These are phyloP conservation scores for Pomatostomus ruficeps DNA, from an alignment of 2,113 vertebrate species.

Conservation along the genomic window DNA sequence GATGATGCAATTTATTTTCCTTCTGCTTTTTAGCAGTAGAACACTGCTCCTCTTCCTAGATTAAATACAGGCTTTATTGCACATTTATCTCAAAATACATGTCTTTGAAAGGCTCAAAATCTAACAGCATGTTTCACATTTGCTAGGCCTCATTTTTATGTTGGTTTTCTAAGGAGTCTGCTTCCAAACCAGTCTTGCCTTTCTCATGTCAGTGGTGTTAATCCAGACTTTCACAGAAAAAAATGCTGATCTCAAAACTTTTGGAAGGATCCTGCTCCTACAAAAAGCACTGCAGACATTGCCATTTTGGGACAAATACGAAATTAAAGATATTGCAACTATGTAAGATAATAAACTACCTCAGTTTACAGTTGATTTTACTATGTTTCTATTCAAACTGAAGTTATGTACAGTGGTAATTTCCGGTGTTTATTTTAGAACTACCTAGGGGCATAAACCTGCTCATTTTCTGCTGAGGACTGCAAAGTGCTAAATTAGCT, in stretches of 20 bases:
- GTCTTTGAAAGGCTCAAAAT: constrained; percentile 20
- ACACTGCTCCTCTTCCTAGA: constrained; percentile 39
- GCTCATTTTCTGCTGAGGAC: not conserved
- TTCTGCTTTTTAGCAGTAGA: constrained; percentile 58
- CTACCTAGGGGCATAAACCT: not conserved
- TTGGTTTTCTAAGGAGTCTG: not conserved
- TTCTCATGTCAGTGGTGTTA: not conserved
- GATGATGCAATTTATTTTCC: constrained; percentile 65
- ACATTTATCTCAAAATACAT: constrained; percentile 41
- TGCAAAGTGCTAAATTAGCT: not conserved
- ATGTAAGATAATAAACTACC: not conserved
- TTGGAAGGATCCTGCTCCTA: not conserved
- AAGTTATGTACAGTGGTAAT: not conserved
- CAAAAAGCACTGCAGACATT: not conserved
- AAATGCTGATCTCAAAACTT: not conserved
- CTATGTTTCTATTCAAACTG: not conserved
- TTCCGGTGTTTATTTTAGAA: not conserved
- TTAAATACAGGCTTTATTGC: constrained; percentile 55
- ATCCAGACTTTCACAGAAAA: not conserved
- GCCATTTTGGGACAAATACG: not conserved
- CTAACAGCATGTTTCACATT: constrained; percentile 18
- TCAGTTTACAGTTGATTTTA: not conserved
- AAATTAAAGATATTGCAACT: not conserved
- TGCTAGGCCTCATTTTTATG: not conserved
- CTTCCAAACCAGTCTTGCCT: not conserved